Percentiles rank a stretch among this genome's conserved stretches.
Conservation (phyloP, 2,888 invertebrate genomes). For the Oegoconia quadripuncta region DNA sequence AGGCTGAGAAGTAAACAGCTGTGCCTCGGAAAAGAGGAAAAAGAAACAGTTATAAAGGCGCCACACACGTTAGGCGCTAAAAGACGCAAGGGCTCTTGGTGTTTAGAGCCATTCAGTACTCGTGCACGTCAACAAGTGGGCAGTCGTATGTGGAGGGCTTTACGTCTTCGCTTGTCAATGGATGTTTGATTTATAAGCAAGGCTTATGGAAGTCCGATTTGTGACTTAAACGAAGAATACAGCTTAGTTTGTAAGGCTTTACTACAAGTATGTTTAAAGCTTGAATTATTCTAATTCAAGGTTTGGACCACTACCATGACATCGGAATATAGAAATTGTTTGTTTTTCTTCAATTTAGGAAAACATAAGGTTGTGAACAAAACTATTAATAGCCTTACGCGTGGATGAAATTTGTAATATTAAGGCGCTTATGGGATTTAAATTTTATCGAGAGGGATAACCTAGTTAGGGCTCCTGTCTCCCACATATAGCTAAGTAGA, state of each 20-base stretch:
- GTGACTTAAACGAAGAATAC: neutral
- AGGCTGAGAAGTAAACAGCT: constrained; percentile 26
- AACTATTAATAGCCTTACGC: no score
- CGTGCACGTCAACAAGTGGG: constrained; percentile 64
- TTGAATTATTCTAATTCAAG: no score
- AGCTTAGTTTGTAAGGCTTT: neutral
- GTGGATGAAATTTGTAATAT: no score
- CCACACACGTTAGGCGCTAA: constrained; percentile 37
- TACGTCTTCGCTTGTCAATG: constrained; percentile 24
- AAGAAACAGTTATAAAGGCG: constrained; percentile 23
- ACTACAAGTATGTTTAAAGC: no score
- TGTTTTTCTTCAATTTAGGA: no score
- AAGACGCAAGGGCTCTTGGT: constrained; percentile 55
- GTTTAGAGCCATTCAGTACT: constrained; percentile 57
- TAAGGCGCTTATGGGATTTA: no score
- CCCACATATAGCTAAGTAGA: no score
- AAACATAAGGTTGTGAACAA: no score
- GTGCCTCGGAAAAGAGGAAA: constrained; percentile 19
- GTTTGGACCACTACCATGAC: no score
- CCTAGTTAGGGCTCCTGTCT: no score
- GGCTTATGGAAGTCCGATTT: neutral
- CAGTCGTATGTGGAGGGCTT: constrained; percentile 40
- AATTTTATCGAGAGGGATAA: no score
- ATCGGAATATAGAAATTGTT: no score
- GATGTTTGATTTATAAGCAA: neutral